Conservation (phyloP, 1,140 invertebrate species). For the Drosophila ogumai region DNA sequence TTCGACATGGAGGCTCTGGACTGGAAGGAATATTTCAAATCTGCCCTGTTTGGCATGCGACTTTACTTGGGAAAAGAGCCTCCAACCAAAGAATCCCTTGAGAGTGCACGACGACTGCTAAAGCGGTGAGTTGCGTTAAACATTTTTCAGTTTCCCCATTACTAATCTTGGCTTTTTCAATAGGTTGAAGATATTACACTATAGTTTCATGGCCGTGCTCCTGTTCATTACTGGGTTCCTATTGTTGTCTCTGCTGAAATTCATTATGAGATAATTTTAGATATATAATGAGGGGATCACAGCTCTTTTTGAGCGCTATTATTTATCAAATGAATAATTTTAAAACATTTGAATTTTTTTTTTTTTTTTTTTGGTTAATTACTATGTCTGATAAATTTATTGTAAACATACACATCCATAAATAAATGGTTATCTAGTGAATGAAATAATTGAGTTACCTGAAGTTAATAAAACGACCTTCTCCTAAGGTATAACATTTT, state of each 20-base stretch:
- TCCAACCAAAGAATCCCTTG: slow-evolving; percentile 86
- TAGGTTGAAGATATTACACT: slow-evolving; percentile 30
- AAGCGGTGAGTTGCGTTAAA: background rate
- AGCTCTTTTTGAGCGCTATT: background rate
- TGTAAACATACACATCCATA: too few relatives aligned
- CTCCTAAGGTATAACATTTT: background rate
- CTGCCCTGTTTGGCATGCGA: slow-evolving; percentile 88
- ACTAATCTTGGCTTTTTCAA: background rate
- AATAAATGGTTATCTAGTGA: background rate
- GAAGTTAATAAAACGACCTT: background rate
- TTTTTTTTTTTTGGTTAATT: too few relatives aligned
- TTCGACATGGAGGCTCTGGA: slow-evolving; percentile 89
- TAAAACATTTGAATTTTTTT: too few relatives aligned
- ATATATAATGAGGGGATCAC: background rate
- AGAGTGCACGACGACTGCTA: slow-evolving; percentile 42
- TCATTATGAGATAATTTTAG: background rate
- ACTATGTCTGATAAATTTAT: too few relatives aligned
- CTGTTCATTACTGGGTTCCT: background rate
- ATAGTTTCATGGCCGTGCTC: background rate
- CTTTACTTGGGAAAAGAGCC: slow-evolving; percentile 90
- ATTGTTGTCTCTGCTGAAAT: slow-evolving; percentile 15
- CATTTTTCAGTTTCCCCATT: too few relatives aligned
- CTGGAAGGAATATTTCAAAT: slow-evolving; percentile 87
- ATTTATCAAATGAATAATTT: background rate
- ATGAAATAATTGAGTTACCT: background rate